Conservation (phyloP, 2,888 invertebrate species). For the Taphrorychus bicolor region DNA sequence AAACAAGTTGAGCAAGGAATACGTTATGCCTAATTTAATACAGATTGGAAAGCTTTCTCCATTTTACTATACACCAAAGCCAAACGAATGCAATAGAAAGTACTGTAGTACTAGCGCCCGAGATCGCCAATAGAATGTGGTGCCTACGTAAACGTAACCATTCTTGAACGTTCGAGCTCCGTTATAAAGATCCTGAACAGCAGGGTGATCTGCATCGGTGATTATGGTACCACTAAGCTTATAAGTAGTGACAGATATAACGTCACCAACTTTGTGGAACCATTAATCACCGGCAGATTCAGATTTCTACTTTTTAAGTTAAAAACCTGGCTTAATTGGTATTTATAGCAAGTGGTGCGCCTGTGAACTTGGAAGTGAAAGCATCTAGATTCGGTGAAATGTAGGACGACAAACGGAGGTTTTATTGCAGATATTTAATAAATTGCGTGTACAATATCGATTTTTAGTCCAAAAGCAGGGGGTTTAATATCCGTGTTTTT, state of each 20-base stretch:
- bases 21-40: constrained; percentile 38
- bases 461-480: too few species aligned
- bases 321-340: constrained; percentile 22
- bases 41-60: constrained; percentile 34
- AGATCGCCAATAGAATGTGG: constrained; percentile 15
- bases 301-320: neutral
- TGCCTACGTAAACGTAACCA: neutral
- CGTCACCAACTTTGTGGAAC: neutral
- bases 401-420: constrained; percentile 22
- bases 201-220: neutral
- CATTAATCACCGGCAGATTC: neutral
- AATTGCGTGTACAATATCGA: too few species aligned
- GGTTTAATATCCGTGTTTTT: too few species aligned
- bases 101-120: constrained; percentile 20
- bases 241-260: too few species aligned
- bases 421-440: too few species aligned
- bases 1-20: constrained; percentile 20
- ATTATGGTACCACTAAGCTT: neutral
- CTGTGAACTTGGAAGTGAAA: constrained; percentile 34
- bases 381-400: constrained; percentile 30
- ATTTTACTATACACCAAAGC: constrained; percentile 17
- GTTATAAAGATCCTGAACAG: neutral
- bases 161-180: neutral
- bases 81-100: constrained; percentile 33
- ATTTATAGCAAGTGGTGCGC: constrained; percentile 10